Conservation (phyloP, 2,113 vertebrate genomes). For the Circaetus cinerascens region DNA sequence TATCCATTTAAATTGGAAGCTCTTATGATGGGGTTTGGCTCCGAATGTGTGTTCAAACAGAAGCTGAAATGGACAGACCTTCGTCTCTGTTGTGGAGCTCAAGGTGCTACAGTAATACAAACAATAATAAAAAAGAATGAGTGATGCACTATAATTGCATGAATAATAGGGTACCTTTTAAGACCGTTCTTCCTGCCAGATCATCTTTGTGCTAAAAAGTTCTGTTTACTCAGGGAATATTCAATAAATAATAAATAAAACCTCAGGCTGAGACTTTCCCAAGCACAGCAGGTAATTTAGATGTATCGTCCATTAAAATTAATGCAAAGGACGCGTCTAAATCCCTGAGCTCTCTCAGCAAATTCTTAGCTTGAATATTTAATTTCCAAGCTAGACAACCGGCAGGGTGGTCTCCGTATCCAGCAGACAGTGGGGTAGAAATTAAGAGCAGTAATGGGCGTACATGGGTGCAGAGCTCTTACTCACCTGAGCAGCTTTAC, state of each 20-base stretch:
- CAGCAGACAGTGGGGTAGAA: neutral
- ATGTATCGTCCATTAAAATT: slow-evolving; percentile 27
- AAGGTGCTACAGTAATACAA: slow-evolving; percentile 49
- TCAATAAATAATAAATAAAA: slow-evolving; percentile 67
- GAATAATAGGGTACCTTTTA: slow-evolving; percentile 29
- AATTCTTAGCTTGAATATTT: neutral
- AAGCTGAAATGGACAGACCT: neutral
- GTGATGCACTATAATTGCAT: slow-evolving; percentile 9
- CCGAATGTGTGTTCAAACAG: slow-evolving; percentile 6
- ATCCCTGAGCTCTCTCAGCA: neutral
- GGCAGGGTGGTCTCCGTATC: neutral
- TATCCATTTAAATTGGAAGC: slow-evolving; percentile 5
- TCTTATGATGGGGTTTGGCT: neutral
- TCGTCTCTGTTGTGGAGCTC: neutral
- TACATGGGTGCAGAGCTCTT: neutral
- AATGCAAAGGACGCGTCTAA: slow-evolving; percentile 20
- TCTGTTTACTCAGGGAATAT: slow-evolving; percentile 52
- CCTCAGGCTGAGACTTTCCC: neutral
- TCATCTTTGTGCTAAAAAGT: slow-evolving; percentile 25
- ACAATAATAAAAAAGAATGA: slow-evolving; percentile 26
- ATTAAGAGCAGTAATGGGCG: neutral
- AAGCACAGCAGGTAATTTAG: slow-evolving; percentile 33
- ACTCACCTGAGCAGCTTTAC: neutral
- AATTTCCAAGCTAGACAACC: neutral
- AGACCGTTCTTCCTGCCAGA: neutral